Conservation (phyloP, 2,797 vertebrate species). For the Falco peregrinus region DNA sequence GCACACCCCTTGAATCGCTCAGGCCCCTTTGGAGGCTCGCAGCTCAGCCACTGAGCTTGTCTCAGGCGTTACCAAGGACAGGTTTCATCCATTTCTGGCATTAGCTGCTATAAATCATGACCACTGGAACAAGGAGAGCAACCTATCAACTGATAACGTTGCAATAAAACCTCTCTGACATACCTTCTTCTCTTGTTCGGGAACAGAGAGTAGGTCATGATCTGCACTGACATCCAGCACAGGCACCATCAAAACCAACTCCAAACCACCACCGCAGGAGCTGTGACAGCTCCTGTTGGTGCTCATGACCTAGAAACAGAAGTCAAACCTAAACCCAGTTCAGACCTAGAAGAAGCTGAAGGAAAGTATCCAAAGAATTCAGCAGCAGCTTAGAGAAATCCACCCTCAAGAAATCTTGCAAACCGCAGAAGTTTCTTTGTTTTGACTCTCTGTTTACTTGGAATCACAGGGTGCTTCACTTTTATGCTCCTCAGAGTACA, state of each 20-base stretch:
- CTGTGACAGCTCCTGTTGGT: background rate
- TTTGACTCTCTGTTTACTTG: background rate
- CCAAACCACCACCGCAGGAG: background rate
- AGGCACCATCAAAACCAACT: background rate
- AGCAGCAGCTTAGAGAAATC: background rate
- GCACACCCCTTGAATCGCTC: accelerated
- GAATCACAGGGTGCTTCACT: background rate
- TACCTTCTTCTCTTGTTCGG: background rate
- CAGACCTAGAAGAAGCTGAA: background rate
- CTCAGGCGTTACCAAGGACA: background rate
- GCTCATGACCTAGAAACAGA: background rate
- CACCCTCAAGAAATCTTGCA: background rate
- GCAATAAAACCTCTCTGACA: background rate
- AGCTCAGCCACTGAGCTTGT: background rate
- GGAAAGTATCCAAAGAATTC: background rate
- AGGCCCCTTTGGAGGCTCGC: background rate
- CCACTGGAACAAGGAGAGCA: background rate
- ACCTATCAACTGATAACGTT: accelerated
- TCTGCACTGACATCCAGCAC: background rate
- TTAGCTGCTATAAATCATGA: background rate
- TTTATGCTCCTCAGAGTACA: background rate
- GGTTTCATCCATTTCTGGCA: background rate
- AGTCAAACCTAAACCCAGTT: background rate
- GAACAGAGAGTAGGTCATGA: background rate
- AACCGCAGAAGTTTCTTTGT: background rate